phyloP scores from a whole-genome alignment of 1,140 invertebrate species.

The Caenorhabditis remanei region DNA sequence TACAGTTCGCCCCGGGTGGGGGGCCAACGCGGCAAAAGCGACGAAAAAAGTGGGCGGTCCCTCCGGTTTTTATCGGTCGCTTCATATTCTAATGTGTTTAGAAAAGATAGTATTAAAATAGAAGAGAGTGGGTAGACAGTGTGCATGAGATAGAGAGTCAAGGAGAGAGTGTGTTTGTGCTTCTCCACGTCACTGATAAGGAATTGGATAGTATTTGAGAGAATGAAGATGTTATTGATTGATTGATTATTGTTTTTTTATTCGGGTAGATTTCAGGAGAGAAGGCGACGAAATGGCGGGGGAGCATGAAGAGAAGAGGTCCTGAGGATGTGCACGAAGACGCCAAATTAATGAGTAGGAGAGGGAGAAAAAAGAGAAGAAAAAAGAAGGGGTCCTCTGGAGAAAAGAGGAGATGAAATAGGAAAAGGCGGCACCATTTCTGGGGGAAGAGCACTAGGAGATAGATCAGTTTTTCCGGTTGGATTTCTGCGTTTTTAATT shows the following conservation, averaged over 20 bases:
- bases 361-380: conserved; percentile 23
- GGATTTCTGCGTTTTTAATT: neutral
- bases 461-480: neutral
- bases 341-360: conserved; percentile 50
- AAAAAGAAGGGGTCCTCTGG: neutral
- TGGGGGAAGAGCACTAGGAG: neutral
- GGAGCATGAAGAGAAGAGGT: conserved; percentile 1
- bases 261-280: neutral
- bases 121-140: neutral
- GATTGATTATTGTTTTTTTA: neutral
- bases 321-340: conserved; percentile 20
- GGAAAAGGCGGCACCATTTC: neutral
- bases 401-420: neutral
- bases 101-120: neutral
- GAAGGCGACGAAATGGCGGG: neutral
- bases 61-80: conserved; percentile 27
- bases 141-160: conserved; percentile 22
- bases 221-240: neutral
- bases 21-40: conserved; percentile 31
- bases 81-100: conserved; percentile 44
- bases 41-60: neutral
- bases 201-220: neutral
- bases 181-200: conserved; percentile 32
- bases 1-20: conserved; percentile 12
- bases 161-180: conserved; percentile 29